These are phyloP conservation scores for Megalops cyprinoides DNA, from an alignment of 2,797 vertebrate genomes.

Conservation along the genomic window DNA sequence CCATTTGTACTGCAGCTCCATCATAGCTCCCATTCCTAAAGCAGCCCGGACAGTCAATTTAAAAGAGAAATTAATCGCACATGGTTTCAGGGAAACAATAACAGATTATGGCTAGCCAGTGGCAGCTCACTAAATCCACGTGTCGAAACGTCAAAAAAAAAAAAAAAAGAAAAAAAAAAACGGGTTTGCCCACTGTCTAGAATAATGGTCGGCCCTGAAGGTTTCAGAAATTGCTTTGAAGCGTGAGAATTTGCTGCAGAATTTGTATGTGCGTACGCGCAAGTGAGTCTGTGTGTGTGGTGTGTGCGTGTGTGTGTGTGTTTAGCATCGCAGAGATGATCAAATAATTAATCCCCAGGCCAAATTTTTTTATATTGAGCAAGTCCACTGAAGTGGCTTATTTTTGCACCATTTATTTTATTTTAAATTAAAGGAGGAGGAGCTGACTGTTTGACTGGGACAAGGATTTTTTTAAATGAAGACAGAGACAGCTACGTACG, in stretches of 20 bases:
- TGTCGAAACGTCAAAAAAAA: conserved; percentile 27
- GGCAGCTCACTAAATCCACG: conserved; percentile 55
- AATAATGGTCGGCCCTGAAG: background rate
- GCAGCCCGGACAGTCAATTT: conserved; percentile 74
- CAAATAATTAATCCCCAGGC: background rate
- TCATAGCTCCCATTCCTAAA: conserved; percentile 66
- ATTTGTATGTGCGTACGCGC: background rate
- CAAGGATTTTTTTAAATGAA: background rate
- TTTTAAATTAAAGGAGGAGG: background rate
- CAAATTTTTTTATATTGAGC: background rate
- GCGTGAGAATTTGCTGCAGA: background rate
- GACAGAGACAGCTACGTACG: background rate
- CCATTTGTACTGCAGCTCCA: conserved; percentile 69
- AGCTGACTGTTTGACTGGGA: no score
- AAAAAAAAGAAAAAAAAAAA: no score
- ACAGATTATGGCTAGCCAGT: conserved; percentile 70
- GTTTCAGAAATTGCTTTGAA: conserved; percentile 12
- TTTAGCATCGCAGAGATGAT: background rate
- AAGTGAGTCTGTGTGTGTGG: background rate
- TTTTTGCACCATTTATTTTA: background rate
- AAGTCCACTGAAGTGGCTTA: background rate
- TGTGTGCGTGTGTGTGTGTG: background rate
- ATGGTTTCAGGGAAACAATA: conserved; percentile 71
- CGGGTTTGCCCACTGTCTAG: background rate
- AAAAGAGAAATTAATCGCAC: conserved; percentile 78